Evolutionary conservation across 2,888 invertebrate species (phyloP).

Genomic region (Melieria crassipennis): DNA sequence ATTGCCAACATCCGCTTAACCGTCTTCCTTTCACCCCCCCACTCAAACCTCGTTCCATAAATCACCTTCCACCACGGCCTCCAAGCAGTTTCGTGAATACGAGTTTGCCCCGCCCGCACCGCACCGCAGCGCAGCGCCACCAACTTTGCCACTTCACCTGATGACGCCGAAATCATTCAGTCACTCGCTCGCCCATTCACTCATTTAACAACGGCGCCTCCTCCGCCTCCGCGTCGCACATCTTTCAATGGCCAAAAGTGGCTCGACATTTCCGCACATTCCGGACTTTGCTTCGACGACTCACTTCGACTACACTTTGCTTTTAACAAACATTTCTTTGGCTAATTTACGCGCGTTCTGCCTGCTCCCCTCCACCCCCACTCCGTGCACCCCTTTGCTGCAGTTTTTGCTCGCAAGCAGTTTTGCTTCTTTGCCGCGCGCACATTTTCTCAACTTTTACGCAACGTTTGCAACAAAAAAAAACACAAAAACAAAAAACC

Average conservation of each 20-base stretch:
- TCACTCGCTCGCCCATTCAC: conserved; percentile 3
- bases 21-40: neutral
- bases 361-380: neutral
- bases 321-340: conserved; percentile 47
- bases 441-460: conserved; percentile 21
- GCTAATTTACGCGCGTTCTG: conserved; percentile 48
- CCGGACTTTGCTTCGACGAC: neutral
- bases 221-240: neutral
- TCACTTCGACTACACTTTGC: conserved; percentile 35
- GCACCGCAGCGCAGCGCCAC: no score
- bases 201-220: neutral
- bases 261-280: conserved; percentile 11
- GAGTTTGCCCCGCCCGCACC: no score
- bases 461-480: conserved; percentile 12
- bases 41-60: neutral
- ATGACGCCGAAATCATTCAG: conserved; percentile 34
- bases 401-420: neutral
- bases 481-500: neutral
- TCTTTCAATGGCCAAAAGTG: neutral
- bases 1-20: conserved; percentile 12
- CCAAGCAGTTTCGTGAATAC: no score
- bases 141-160: conserved; percentile 19
- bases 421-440: conserved; percentile 3
- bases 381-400: neutral
- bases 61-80: no score